phyloP scores from a whole-genome alignment of 2,888 invertebrate genomes.

The Toxonevra muliebris region DNA sequence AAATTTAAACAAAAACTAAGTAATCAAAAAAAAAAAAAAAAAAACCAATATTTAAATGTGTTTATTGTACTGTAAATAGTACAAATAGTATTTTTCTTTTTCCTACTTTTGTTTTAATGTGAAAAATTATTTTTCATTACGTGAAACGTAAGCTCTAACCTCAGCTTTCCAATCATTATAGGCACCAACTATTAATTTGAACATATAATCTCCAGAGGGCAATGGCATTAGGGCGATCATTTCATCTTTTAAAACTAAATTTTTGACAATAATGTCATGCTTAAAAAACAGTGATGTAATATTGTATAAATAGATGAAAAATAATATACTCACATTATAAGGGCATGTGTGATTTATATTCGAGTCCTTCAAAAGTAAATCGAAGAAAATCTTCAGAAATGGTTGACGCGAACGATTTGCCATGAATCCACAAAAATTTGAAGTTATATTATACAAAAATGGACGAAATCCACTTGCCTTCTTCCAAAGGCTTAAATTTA shows the following conservation, averaged over 20 bases:
- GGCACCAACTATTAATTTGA: conserved; percentile 14
- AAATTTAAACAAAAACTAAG: too few relatives aligned
- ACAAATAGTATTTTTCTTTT: too few relatives aligned
- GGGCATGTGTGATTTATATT: conserved; percentile 39
- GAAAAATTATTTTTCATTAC: too few relatives aligned
- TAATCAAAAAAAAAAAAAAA: too few relatives aligned
- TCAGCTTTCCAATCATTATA: conserved; percentile 34
- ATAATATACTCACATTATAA: conserved; percentile 21
- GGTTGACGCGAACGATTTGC: conserved; percentile 25
- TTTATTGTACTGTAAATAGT: too few relatives aligned
- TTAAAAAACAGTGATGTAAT: not conserved
- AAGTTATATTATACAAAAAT: conserved; percentile 32
- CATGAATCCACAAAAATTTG: conserved; percentile 30
- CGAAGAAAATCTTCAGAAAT: conserved; percentile 15
- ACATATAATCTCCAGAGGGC: conserved; percentile 25
- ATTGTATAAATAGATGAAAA: not conserved
- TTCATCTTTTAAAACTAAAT: conserved; percentile 20
- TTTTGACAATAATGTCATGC: conserved; percentile 16
- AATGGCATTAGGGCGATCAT: conserved; percentile 26
- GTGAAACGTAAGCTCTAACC: conserved; percentile 12
- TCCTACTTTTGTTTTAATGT: too few relatives aligned
- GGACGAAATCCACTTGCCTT: conserved; percentile 34
- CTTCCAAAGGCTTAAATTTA: conserved; percentile 9
- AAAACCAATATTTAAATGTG: too few relatives aligned
- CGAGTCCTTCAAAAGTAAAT: conserved; percentile 3